Conservation (phyloP, 2,888 invertebrate genomes). For the Eupsilia transversa region DNA sequence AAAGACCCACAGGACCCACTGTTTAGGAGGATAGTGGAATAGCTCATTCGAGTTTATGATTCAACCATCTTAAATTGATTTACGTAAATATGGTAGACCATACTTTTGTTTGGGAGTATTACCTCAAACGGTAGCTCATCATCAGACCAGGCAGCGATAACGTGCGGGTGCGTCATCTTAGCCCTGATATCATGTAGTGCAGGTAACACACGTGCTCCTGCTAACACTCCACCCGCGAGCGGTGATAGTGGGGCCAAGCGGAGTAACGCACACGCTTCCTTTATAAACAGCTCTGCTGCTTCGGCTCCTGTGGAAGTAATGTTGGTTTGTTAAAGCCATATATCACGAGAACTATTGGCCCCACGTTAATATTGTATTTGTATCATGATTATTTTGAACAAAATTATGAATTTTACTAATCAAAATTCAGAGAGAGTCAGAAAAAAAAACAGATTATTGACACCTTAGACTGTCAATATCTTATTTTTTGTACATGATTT, state of each 20-base stretch:
- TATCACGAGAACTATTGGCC: background rate
- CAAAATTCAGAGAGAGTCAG: too few species aligned
- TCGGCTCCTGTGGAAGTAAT: constrained; percentile 89
- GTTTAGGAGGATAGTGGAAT: background rate
- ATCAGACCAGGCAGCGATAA: constrained; percentile 98
- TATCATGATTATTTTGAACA: background rate
- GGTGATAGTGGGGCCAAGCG: constrained; percentile 94
- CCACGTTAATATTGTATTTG: background rate
- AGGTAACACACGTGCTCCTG: constrained; percentile 98
- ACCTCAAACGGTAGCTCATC: constrained; percentile 97
- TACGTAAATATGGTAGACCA: background rate
- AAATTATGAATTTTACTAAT: too few species aligned
- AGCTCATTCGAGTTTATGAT: background rate
- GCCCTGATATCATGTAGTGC: constrained; percentile 96
- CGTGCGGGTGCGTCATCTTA: constrained; percentile 91
- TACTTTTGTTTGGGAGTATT: background rate
- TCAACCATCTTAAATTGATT: background rate
- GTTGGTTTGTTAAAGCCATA: background rate
- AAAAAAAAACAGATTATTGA: too few species aligned
- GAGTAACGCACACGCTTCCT: constrained; percentile 97
- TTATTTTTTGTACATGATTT: background rate
- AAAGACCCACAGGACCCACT: background rate
- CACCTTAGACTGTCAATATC: background rate
- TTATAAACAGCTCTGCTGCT: constrained; percentile 96
- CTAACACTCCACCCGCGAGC: constrained; percentile 97